Evolutionary conservation across 2,888 invertebrate genomes (phyloP), one percentile per base, ranked within the genome.

Genomic region (Ochropleura plecta): DNA sequence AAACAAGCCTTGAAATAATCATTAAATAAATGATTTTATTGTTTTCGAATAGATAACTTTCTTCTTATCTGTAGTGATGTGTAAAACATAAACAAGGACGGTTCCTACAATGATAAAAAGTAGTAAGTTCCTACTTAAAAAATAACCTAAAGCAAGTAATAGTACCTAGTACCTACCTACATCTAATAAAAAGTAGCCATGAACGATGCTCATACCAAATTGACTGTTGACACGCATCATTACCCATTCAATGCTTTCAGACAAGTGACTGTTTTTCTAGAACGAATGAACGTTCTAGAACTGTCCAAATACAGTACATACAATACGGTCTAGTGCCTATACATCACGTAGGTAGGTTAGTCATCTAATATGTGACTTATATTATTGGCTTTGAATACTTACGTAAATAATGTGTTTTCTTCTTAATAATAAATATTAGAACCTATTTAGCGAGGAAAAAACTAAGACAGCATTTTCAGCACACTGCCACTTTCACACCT

Each of bases 151-250:
- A 46, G 20, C 49, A 66, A n/a, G 16, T n/a, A n/a, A n/a, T n/a
- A n/a, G n/a, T 30, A 30, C 30, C 9, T 55, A n/a, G n/a, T n/a
- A 53, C 30, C 16, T 40, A 53, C 30, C 16, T 20, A 48, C 57
- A 44, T 64, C 60, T 30, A 70, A 62, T 65, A 70, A 67, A 67
- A 67, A 79, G 64, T 74, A 83, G 55, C 82, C 71, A 69, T 75
- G 76, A 71, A 62, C 62, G 51, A 57, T 79, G 74, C 70, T 70
- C 51, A 65, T 49, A 66, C 76, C 16, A 63, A 70, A 84, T 82
- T 69, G 69, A 72, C 76, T 69, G 55, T 66, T 49, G 60, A 81
- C 81, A 76, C 64, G 81, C 68, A 69, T 78, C 81, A 81, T 71
- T 84, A 75, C n/a, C n/a, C 64, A 69, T 74, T 76, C 51, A 74